phyloP scores from a whole-genome alignment of 2,113 vertebrate species.

The Pelmatolapia mariae region DNA sequence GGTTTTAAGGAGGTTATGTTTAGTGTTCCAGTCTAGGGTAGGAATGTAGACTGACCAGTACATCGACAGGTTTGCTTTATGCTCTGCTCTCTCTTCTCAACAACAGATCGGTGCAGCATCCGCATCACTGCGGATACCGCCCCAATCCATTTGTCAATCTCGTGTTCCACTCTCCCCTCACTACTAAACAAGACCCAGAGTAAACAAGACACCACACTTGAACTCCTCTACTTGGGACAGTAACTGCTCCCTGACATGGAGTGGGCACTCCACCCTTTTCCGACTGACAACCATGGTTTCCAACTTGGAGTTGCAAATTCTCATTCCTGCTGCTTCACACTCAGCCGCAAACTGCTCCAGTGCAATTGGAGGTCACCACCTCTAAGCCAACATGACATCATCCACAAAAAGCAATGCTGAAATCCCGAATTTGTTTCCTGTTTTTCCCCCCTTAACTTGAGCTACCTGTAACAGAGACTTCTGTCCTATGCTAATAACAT shows the following conservation, averaged over 20 bases:
- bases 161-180: background rate
- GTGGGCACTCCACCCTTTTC: background rate
- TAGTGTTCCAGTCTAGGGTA: background rate
- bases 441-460: background rate
- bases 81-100: background rate
- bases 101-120: background rate
- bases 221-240: background rate
- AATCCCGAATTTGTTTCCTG: background rate
- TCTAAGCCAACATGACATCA: background rate
- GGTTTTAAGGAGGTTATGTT: background rate
- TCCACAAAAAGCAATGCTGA: background rate
- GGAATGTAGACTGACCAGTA: background rate
- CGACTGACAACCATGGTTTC: background rate
- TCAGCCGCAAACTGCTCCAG: background rate
- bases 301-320: background rate
- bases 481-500: constrained; percentile 13
- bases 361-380: background rate
- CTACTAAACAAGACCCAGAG: background rate
- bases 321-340: background rate
- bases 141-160: background rate
- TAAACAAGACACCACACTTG: background rate
- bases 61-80: background rate
- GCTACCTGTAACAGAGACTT: constrained; percentile 6
- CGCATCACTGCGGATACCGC: background rate
- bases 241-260: background rate